Conservation (phyloP, 1,140 invertebrate species). For the Drosophila virilis region DNA sequence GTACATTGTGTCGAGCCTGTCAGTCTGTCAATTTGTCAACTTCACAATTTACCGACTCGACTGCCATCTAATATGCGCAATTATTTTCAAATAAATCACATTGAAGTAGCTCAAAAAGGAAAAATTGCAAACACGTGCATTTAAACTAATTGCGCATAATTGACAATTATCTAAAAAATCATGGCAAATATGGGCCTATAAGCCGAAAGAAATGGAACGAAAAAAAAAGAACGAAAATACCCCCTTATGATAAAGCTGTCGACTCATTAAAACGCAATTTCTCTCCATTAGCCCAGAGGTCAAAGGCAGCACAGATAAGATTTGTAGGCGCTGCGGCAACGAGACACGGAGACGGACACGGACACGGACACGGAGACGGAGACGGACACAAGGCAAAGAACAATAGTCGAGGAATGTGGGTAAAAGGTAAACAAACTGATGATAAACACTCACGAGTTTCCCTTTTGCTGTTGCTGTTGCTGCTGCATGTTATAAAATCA, state of each 20-base stretch:
- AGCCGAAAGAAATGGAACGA: conserved; percentile 23
- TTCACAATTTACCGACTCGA: not conserved
- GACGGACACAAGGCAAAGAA: conserved; percentile 15
- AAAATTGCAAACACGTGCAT: conserved; percentile 5
- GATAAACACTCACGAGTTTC: conserved; percentile 71
- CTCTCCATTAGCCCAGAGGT: conserved; percentile 62
- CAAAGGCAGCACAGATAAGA: conserved; percentile 15
- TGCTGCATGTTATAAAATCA: conserved; percentile 55
- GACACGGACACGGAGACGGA: conserved; percentile 27
- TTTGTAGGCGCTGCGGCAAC: conserved; percentile 20
- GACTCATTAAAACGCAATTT: conserved; percentile 79
- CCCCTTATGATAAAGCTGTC: conserved; percentile 66
- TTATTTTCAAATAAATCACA: conserved; percentile 55
- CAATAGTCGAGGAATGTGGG: conserved; percentile 29
- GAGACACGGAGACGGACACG: conserved; percentile 10
- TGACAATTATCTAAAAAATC: conserved; percentile 46
- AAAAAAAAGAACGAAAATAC: conserved; percentile 4
- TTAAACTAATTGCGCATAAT: conserved; percentile 42
- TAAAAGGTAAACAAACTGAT: conserved; percentile 67
- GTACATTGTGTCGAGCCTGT: conserved; percentile 30
- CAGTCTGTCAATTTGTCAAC: conserved; percentile 24
- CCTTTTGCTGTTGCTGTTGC: conserved; percentile 22
- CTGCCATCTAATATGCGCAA: conserved; percentile 23
- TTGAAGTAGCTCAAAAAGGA: conserved; percentile 24
- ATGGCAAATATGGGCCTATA: conserved; percentile 23